phyloP scores from a whole-genome alignment of 1,140 invertebrate species.

The Penaeus indicus region DNA sequence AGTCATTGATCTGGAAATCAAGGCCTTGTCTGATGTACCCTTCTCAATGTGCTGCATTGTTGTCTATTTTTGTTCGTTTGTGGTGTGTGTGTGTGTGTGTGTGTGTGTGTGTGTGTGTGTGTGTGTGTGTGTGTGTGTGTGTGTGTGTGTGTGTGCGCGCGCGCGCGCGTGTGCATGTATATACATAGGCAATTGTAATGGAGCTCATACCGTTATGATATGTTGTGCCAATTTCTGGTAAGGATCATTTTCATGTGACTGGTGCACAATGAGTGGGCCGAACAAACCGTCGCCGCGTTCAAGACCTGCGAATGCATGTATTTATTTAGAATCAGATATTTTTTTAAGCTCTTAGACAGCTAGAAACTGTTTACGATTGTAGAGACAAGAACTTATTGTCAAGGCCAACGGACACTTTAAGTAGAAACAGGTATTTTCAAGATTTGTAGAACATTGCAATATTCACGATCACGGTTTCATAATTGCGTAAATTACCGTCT shows the following conservation, averaged over 20 bases:
- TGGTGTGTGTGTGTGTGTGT: background rate
- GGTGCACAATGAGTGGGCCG: constrained; percentile 83
- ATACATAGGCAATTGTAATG: too few species aligned
- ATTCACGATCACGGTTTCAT: too few species aligned
- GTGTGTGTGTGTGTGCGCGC: too few species aligned
- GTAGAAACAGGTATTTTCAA: too few species aligned
- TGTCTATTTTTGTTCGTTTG: background rate
- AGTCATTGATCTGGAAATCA: constrained; percentile 52
- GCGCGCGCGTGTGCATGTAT: too few species aligned
- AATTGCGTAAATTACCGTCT: background rate
- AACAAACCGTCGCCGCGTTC: constrained; percentile 86
- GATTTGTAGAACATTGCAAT: background rate
- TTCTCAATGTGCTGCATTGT: background rate
- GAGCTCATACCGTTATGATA: constrained; percentile 76
- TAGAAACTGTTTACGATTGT: background rate
- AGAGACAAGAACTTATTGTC: background rate
- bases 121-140: background rate
- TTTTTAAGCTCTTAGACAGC: too few species aligned
- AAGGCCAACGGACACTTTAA: too few species aligned
- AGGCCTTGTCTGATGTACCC: background rate
- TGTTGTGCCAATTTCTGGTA: constrained; percentile 85
- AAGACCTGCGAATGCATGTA: constrained; percentile 74
- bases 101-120: too few species aligned
- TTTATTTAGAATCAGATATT: too few species aligned
- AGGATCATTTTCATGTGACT: constrained; percentile 79